A percentile compares a stretch with the other conserved stretches of the same genome.
phyloP scores from a whole-genome alignment of 2,113 vertebrate species.

The Etheostoma cragini region DNA sequence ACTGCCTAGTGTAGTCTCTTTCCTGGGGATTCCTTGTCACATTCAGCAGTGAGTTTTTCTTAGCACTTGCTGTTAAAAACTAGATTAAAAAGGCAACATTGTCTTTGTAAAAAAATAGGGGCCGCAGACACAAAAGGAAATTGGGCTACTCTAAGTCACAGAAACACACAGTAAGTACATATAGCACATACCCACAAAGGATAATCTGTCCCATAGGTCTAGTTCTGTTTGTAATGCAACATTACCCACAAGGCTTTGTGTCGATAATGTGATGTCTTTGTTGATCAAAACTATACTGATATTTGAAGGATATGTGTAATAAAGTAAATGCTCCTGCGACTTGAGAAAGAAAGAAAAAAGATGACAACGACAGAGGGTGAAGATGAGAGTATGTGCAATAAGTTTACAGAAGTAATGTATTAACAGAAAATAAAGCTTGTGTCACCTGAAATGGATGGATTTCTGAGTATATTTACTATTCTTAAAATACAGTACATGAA shows the following conservation, averaged over 20 bases:
- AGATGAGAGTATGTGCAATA: not conserved
- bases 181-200: not conserved
- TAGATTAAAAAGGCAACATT: slow-evolving; percentile 20
- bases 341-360: not conserved
- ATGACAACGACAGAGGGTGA: not conserved
- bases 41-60: slow-evolving; percentile 1
- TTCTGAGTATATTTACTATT: not conserved
- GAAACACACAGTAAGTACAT: not conserved
- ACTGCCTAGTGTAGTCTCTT: not conserved
- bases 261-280: slow-evolving; percentile 32
- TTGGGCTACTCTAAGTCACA: not conserved
- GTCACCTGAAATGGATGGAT: not conserved
- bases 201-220: not conserved
- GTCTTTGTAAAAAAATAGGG: slow-evolving; percentile 2
- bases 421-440: not conserved
- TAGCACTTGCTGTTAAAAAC: slow-evolving; percentile 7
- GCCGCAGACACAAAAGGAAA: not conserved
- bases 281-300: slow-evolving; percentile 28
- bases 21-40: slow-evolving; percentile 4
- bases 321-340: not conserved
- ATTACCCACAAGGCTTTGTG: slow-evolving; percentile 39
- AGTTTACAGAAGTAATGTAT: not conserved
- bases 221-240: slow-evolving; percentile 26
- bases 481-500: not conserved
- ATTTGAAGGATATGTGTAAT: slow-evolving; percentile 12